Percentiles rank a stretch among this genome's conserved stretches.
Evolutionary conservation across 2,888 invertebrate genomes (phyloP).

Genomic region (Lymantria dispar): DNA sequence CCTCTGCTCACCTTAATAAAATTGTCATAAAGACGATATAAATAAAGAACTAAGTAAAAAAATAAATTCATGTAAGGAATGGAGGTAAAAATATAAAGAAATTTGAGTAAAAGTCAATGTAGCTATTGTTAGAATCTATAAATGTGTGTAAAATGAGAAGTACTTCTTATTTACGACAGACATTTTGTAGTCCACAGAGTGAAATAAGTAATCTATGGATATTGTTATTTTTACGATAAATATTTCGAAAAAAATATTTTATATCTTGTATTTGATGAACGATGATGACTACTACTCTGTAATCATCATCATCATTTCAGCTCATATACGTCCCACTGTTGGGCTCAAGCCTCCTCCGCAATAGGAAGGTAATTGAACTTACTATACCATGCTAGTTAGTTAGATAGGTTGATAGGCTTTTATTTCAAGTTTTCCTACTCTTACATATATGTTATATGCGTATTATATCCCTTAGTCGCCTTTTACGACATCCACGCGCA

Average conservation of each 20-base stretch:
- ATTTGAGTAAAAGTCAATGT: neutral
- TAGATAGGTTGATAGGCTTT: too few species aligned
- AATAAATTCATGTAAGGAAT: conserved; percentile 19
- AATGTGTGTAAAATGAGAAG: neutral
- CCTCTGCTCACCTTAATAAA: conserved; percentile 60
- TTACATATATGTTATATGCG: too few species aligned
- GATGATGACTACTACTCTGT: too few species aligned
- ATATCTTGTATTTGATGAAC: neutral
- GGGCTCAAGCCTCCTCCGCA: too few species aligned
- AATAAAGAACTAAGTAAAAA: conserved; percentile 52
- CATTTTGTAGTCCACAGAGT: neutral
- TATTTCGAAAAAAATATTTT: neutral
- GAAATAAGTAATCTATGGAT: neutral
- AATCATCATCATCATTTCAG: too few species aligned
- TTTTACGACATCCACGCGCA: too few species aligned
- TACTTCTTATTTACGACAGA: neutral
- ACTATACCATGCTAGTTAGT: too few species aligned
- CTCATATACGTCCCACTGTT: too few species aligned
- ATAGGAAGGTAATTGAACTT: too few species aligned
- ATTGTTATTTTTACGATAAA: neutral
- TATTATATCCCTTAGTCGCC: too few species aligned
- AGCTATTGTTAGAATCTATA: neutral
- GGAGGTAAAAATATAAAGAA: conserved; percentile 2
- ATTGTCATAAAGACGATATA: conserved; percentile 69
- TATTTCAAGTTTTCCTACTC: too few species aligned